These are phyloP conservation scores for Akabosia matsudoensis DNA, from an alignment of 1,140 invertebrate genomes.

Conservation along the genomic window DNA sequence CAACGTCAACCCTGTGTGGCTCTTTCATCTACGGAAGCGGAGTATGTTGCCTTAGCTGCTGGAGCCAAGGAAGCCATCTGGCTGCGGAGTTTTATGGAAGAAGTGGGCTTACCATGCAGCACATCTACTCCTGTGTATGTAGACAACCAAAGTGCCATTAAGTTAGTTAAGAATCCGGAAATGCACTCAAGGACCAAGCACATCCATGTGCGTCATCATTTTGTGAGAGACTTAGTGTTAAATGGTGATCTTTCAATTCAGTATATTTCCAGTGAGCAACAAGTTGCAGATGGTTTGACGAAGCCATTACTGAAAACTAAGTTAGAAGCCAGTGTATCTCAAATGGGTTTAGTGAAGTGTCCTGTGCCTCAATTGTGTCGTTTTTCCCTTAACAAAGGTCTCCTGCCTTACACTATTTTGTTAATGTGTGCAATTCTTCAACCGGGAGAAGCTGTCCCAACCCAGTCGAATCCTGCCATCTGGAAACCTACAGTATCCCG, in stretches of 20 bases:
- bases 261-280: conserved; percentile 44
- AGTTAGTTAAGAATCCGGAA: conserved; percentile 47
- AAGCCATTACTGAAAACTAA: conserved; percentile 35
- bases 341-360: conserved; percentile 49
- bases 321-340: conserved; percentile 44
- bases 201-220: conserved; percentile 51
- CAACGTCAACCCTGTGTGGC: conserved; percentile 51
- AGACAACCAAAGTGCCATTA: conserved; percentile 48
- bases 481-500: too few species aligned
- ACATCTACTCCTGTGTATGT: conserved; percentile 30
- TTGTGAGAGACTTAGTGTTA: conserved; percentile 45
- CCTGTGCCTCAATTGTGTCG: too few species aligned
- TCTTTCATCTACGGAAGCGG: conserved; percentile 53
- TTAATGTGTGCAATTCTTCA: too few species aligned
- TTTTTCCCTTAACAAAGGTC: too few species aligned
- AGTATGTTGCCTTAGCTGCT: conserved; percentile 53
- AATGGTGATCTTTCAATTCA: conserved; percentile 28
- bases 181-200: conserved; percentile 51
- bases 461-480: too few species aligned
- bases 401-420: too few species aligned
- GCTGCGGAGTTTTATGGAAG: conserved; percentile 48
- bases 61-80: conserved; percentile 50
- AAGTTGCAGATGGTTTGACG: conserved; percentile 49
- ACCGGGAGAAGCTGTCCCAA: not conserved
- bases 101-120: conserved; percentile 39